Evolutionary conservation across 2,888 invertebrate species (phyloP).

Genomic region (Anthophora plumipes): DNA sequence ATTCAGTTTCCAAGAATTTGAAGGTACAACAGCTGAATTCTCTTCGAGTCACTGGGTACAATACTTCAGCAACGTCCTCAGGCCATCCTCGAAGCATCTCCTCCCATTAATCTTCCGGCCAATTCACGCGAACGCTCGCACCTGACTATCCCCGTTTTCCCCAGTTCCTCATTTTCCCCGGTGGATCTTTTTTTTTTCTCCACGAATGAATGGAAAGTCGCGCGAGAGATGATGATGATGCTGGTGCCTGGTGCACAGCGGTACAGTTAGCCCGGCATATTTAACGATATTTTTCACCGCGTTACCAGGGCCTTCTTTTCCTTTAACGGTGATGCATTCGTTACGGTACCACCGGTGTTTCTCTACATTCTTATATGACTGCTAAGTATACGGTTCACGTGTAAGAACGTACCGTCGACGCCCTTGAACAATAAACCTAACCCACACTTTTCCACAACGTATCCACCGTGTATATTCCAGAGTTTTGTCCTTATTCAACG

Average conservation of each 20-base stretch:
- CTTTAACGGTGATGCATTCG: slow-evolving; percentile 70
- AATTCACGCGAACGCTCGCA: too few species aligned
- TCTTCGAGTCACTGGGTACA: too few species aligned
- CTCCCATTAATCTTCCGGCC: too few species aligned
- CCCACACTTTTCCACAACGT: slow-evolving; percentile 46
- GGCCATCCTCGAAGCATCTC: too few species aligned
- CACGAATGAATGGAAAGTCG: too few species aligned
- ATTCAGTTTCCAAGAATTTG: too few species aligned
- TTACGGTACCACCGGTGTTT: slow-evolving; percentile 68
- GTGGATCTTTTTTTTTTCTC: too few species aligned
- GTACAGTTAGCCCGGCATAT: slow-evolving; percentile 31
- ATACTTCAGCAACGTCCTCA: too few species aligned
- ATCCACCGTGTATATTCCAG: slow-evolving; percentile 10
- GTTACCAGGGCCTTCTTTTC: slow-evolving; percentile 35
- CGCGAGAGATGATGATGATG: too few species aligned
- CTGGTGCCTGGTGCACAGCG: not conserved
- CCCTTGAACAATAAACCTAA: slow-evolving; percentile 73
- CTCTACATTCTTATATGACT: slow-evolving; percentile 65
- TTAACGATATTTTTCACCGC: slow-evolving; percentile 55
- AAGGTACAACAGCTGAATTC: too few species aligned
- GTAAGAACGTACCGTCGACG: slow-evolving; percentile 62
- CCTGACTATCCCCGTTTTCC: too few species aligned
- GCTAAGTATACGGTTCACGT: slow-evolving; percentile 69
- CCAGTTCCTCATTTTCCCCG: too few species aligned
- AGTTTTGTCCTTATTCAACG: not conserved